Base-by-base conservation (phyloP, 2,113 vertebrate species). In the Petaurus breviceps region DNA sequence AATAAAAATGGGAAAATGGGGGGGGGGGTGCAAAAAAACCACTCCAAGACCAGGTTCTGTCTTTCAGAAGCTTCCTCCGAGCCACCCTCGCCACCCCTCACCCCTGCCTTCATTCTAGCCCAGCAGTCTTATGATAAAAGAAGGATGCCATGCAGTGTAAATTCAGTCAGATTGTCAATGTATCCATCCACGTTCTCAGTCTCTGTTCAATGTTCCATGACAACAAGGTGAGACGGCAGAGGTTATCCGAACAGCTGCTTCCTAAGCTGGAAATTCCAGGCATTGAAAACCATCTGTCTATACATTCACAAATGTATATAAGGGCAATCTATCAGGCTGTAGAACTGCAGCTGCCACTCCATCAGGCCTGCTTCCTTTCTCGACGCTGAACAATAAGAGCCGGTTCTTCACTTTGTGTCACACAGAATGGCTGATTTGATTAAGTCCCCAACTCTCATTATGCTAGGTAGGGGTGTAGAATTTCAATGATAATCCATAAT, bases 401-500 rank as follows among this genome's bases (percentile, higher is more conserved):
- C 98, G 99, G 99, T 99, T 99, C 99, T 99, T 99, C 99, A 99
- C 99, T 99, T 99, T 99, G 99, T 99, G 99, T 99, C 99, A 98
- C 99, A 99, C 99, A 99, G 99, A 99, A 99, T 99, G 99, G 99
- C 99, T 99, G 99, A 99, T 99, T 99, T 99, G 99, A 99, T 99
- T 99, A 99, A 99, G 99, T 99, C 99, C 99, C 99, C 98, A 99
- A 98, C 99, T 99, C 99, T 99, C 99, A 99, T 99, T 99, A 99
- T 99, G 99, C 99, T 99, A 99, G 99, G 99, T 99, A 99, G 99
- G 99, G 99, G 99, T 99, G 99, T 99, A 99, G 99, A 99, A 99
- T 99, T 99, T 99, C 99, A 99, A 99, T 99, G 99, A 99, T 99
- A 99, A 99, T 99, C 99, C 99, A 99, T 99, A 99, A 99, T 99